These are phyloP conservation scores for Dallia pectoralis DNA, from an alignment of 2,797 vertebrate genomes.

Conservation along the genomic window DNA sequence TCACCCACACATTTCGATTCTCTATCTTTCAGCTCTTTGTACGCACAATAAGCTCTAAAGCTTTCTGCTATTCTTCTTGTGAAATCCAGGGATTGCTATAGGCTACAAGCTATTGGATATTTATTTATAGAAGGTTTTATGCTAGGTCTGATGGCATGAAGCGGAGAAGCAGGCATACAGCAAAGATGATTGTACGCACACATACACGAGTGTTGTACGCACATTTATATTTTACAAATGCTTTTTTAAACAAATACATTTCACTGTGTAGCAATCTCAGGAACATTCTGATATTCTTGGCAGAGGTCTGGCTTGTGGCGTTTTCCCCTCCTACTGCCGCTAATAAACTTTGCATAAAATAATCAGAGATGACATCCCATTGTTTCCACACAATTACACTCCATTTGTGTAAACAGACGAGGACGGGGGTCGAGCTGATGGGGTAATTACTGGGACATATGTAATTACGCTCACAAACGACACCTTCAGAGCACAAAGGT, in stretches of 20 bases:
- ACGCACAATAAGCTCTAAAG: no score
- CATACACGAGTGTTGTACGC: no score
- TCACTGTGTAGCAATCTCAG: background rate
- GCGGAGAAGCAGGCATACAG: no score
- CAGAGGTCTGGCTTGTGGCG: constrained; percentile 24
- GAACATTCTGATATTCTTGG: constrained; percentile 24
- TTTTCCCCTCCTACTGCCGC: constrained; percentile 26
- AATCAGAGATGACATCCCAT: constrained; percentile 47
- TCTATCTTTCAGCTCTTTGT: no score
- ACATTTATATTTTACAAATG: no score
- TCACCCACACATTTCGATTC: no score
- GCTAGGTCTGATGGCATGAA: no score
- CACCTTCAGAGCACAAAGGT: constrained; percentile 18
- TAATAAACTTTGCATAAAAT: constrained; percentile 50
- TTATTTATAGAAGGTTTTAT: no score
- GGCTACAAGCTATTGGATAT: no score
- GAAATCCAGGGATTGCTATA: no score
- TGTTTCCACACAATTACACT: constrained; percentile 52
- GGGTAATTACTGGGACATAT: constrained; percentile 40
- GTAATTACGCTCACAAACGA: constrained; percentile 46
- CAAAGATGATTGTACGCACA: no score
- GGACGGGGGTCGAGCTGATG: constrained; percentile 31
- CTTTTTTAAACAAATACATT: background rate
- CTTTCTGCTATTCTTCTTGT: no score
- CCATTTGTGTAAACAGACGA: constrained; percentile 39